Evolutionary conservation across 1,140 invertebrate species (phyloP).

Genomic region (Zaprionus tsacasi): DNA sequence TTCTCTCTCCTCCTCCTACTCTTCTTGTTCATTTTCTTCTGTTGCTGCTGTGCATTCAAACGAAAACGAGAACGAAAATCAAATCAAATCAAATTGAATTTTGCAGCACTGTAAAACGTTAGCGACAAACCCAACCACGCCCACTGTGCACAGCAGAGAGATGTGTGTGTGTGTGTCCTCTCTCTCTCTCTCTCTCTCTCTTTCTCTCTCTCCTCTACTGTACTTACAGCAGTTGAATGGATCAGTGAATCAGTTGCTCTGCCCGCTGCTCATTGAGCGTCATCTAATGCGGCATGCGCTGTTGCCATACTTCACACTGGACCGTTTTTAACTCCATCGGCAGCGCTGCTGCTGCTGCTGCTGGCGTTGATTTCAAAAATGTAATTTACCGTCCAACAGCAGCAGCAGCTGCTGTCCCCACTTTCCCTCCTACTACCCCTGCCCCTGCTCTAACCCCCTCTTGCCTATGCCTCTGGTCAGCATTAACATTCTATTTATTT

Average conservation of each 20-base stretch:
- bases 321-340: constrained; percentile 18
- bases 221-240: constrained; percentile 40
- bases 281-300: constrained; percentile 37
- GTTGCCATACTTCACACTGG: constrained; percentile 41
- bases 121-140: constrained; percentile 27
- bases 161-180: neutral
- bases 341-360: constrained; percentile 17
- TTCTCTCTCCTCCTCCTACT: constrained; percentile 31
- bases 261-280: constrained; percentile 31
- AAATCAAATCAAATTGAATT: constrained; percentile 84
- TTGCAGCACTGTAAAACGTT: constrained; percentile 58
- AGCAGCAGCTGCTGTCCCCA: neutral
- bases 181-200: neutral
- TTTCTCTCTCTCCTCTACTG: neutral
- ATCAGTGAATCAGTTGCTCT: constrained; percentile 44
- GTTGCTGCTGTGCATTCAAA: constrained; percentile 70
- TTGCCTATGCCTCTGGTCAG: constrained; percentile 17
- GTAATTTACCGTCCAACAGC: constrained; percentile 39
- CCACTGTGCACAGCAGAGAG: constrained; percentile 20
- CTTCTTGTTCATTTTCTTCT: constrained; percentile 21
- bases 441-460: neutral
- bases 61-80: constrained; percentile 82
- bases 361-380: constrained; percentile 42
- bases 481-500: constrained; percentile 71
- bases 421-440: neutral